phyloP scores from a whole-genome alignment of 2,113 vertebrate genomes.

The Dicrurus megarhynchus region DNA sequence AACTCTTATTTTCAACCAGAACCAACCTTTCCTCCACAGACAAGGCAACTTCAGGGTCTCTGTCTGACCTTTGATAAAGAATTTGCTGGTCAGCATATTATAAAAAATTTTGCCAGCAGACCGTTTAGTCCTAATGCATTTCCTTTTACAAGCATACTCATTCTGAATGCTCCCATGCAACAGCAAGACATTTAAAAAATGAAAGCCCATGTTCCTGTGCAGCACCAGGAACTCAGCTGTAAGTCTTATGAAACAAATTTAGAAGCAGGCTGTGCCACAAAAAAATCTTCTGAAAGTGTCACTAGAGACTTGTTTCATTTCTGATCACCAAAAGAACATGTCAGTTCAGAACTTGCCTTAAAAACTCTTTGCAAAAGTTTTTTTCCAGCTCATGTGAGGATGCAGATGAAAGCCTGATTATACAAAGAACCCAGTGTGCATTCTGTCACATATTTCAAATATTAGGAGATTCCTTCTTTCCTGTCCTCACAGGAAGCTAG shows the following conservation, averaged over 20 bases:
- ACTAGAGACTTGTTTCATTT: not conserved
- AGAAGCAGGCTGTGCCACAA: not conserved
- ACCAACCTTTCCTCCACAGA: not conserved
- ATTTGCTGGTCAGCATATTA: not conserved
- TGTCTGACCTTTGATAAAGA: not conserved
- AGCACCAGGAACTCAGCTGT: not conserved
- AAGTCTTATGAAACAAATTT: not conserved
- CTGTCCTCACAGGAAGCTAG: not conserved
- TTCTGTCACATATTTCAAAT: not conserved
- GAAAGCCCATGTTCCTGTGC: not conserved
- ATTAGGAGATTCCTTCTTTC: not conserved
- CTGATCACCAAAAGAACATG: not conserved
- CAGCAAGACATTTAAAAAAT: not conserved
- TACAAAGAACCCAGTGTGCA: not conserved
- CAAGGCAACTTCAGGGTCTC: not conserved
- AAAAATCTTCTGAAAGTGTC: not conserved
- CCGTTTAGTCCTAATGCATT: not conserved
- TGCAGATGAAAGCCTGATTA: slow-evolving; percentile 3
- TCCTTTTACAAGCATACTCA: not conserved
- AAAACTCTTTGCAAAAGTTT: not conserved
- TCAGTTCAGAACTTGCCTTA: not conserved
- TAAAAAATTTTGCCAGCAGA: not conserved
- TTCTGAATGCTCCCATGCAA: not conserved
- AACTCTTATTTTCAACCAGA: not conserved
- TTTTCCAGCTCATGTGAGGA: not conserved